Conservation (phyloP, 2,888 invertebrate genomes). For the Arctia plantaginis region DNA sequence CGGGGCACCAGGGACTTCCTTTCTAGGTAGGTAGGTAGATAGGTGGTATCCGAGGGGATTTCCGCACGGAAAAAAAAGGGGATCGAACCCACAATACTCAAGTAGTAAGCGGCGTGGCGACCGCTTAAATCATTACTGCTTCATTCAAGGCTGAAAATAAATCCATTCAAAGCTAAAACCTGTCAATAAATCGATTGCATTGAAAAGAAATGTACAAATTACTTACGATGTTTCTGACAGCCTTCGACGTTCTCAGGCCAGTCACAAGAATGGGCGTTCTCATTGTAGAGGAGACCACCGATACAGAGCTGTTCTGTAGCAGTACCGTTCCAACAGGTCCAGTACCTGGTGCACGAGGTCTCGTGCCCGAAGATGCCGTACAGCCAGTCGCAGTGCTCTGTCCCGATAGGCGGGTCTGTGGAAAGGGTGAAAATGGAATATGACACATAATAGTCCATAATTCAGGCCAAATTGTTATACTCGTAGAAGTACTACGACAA, state of each 20-base stretch:
- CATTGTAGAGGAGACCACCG: slow-evolving; percentile 95
- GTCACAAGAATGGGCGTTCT: slow-evolving; percentile 96
- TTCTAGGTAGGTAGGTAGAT: no score
- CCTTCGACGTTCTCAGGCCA: slow-evolving; percentile 98
- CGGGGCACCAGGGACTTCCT: no score
- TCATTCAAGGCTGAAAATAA: not conserved
- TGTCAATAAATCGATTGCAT: not conserved
- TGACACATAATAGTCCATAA: not conserved
- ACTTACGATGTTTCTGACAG: slow-evolving; percentile 97
- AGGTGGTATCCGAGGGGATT: no score
- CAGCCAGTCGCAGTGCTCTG: slow-evolving; percentile 96
- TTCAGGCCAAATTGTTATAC: no score
- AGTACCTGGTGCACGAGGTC: slow-evolving; percentile 96
- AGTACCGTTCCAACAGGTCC: slow-evolving; percentile 98
- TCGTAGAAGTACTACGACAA: no score
- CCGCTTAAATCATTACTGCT: no score
- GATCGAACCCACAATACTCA: no score
- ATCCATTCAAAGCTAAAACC: not conserved
- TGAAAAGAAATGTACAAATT: slow-evolving; percentile 9
- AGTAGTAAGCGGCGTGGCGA: no score
- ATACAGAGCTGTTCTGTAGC: slow-evolving; percentile 97
- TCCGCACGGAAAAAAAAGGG: no score
- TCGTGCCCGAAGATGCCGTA: slow-evolving; percentile 98
- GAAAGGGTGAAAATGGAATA: slow-evolving; percentile 23
- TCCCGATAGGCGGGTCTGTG: slow-evolving; percentile 92